Percentiles rank a stretch among this genome's conserved stretches.
Evolutionary conservation across 2,888 invertebrate genomes (phyloP).

Genomic region (Parascotia fuliginaria): DNA sequence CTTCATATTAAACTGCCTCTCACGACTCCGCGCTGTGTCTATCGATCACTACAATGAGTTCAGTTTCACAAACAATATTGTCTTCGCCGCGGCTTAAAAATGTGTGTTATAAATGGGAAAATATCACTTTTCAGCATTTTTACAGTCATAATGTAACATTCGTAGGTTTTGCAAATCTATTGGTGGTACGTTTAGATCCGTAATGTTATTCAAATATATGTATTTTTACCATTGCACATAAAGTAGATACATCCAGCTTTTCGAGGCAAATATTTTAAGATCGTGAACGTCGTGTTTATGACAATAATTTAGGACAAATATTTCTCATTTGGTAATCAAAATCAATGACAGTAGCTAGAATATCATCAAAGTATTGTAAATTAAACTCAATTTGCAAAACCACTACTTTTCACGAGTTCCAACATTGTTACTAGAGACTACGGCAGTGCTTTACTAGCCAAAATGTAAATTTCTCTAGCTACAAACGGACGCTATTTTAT

Average conservation of each 20-base stretch:
- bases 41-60: constrained; percentile 23
- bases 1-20: constrained; percentile 37
- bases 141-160: too few relatives aligned
- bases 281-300: too few relatives aligned
- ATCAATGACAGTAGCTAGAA: too few relatives aligned
- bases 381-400: background rate
- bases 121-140: background rate
- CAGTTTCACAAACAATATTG: constrained; percentile 16
- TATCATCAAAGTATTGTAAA: background rate
- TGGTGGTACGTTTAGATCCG: too few relatives aligned
- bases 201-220: too few relatives aligned
- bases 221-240: too few relatives aligned
- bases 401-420: background rate
- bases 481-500: background rate
- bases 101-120: background rate
- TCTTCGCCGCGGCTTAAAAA: background rate
- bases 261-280: too few relatives aligned
- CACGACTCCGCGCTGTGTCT: constrained; percentile 16
- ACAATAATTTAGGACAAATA: too few relatives aligned
- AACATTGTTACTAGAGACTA: background rate
- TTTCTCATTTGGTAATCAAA: too few relatives aligned
- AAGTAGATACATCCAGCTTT: too few relatives aligned
- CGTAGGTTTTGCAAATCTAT: too few relatives aligned
- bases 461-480: background rate
- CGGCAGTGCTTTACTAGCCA: background rate